These are phyloP conservation scores for Eucera pruinosa DNA, from an alignment of 2,888 invertebrate species.

Conservation along the genomic window DNA sequence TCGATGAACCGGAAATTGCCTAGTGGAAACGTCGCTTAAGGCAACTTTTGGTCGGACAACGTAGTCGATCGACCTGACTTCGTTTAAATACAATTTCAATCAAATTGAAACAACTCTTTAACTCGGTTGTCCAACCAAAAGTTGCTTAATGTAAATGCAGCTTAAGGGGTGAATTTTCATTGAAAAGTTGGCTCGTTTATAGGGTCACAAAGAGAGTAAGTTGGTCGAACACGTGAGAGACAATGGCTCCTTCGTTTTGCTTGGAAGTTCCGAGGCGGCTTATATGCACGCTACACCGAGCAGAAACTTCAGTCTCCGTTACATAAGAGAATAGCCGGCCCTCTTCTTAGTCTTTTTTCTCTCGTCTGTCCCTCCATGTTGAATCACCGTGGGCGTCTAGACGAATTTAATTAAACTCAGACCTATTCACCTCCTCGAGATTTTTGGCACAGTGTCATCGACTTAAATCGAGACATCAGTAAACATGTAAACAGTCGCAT, in stretches of 20 bases:
- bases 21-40: too few species aligned
- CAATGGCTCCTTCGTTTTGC: conserved; percentile 63
- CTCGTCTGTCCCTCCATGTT: conserved; percentile 25
- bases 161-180: too few species aligned
- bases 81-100: too few species aligned
- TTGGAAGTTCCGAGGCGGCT: conserved; percentile 49
- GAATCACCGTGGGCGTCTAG: conserved; percentile 48
- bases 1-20: too few species aligned
- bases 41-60: too few species aligned
- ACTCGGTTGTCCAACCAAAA: too few species aligned
- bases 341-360: conserved; percentile 34
- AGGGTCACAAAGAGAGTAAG: conserved; percentile 34
- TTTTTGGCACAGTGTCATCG: not conserved
- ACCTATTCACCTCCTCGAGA: not conserved
- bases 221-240: conserved; percentile 52
- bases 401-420: conserved; percentile 55
- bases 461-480: too few species aligned
- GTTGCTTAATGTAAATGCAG: too few species aligned
- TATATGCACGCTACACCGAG: conserved; percentile 77
- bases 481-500: too few species aligned
- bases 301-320: conserved; percentile 76
- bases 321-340: conserved; percentile 75
- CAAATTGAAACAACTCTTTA: too few species aligned
- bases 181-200: conserved; percentile 1
- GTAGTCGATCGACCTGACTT: too few species aligned